phyloP scores from a whole-genome alignment of 1,140 invertebrate genomes.

The Leptinotarsa defecta region DNA sequence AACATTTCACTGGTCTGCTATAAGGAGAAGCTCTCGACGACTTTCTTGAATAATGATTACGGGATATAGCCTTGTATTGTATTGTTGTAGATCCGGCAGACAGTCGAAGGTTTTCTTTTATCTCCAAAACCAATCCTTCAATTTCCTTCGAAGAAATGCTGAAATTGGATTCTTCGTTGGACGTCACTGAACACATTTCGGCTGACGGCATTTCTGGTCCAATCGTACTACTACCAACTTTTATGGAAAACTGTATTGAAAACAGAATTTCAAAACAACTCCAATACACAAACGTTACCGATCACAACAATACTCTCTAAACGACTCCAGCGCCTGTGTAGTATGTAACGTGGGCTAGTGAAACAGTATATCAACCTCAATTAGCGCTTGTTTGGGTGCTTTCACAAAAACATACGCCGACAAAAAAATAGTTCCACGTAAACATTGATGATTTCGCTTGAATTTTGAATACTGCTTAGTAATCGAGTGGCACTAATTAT shows the following conservation, averaged over 20 bases:
- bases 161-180: constrained; percentile 42
- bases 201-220: constrained; percentile 52
- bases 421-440: constrained; percentile 50
- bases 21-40: constrained; percentile 66
- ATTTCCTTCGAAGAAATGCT: constrained; percentile 56
- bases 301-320: constrained; percentile 17
- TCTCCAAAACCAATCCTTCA: constrained; percentile 70
- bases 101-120: constrained; percentile 71
- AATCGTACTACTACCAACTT: background rate
- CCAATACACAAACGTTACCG: constrained; percentile 10
- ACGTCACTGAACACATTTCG: constrained; percentile 46
- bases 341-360: constrained; percentile 11
- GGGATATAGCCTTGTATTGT: constrained; percentile 48
- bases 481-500: background rate
- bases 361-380: constrained; percentile 36
- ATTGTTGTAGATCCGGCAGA: constrained; percentile 54
- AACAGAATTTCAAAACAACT: constrained; percentile 27
- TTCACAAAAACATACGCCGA: constrained; percentile 46
- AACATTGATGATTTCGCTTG: constrained; percentile 34
- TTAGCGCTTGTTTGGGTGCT: constrained; percentile 50
- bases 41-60: constrained; percentile 52
- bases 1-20: constrained; percentile 57
- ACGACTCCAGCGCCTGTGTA: constrained; percentile 23
- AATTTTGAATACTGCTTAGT: background rate
- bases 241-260: background rate